Base-by-base conservation (phyloP, 1,140 invertebrate species). In the Cephus cinctus region DNA sequence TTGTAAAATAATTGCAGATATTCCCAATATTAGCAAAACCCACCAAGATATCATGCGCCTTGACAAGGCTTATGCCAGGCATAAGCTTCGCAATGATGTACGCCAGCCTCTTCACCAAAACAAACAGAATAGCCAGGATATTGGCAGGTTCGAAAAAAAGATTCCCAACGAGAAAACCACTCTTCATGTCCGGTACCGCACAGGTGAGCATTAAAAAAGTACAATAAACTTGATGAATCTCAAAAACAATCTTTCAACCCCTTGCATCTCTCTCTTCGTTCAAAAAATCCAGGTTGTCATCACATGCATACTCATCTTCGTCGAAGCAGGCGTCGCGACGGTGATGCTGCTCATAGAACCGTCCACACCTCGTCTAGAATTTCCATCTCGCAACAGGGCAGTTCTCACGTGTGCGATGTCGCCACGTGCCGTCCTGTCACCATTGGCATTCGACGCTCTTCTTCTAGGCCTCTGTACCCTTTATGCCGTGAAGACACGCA, bases 61-160 rank as follows among this genome's bases (percentile, higher is more conserved):
- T 90, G 5, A 81, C 82, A 18, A 76, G 88, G 30, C 78, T 87
- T 25, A 70, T 90, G 50, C 88, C 88, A 0, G 88, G 88, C 3
- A 77, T 93, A 30, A 86, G 86, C 30, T 92, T 94, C 61, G 83
- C 88, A 0, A 86, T 92, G 72, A 90, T 93, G 50, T 94, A 92
- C 67, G 87, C 87, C 0, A 85, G 89, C 4, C 71, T 94, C 9
- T 79, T 93, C 2, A 92, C 89, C 2, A 92, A 92, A 78, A 94
- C 90, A 0, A 93, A 94, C 71, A 77, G 90, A 39, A 94, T 94
- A 25, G 88, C 89, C 0, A 69, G 90, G 12, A 92, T 93, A 56
- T 78, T 94, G 23, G 88, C 89, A 8, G 88, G 88, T 1, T 88
- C 86, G 36, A 92, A 91, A 65, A 91, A 90, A 63, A 74, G 82